Evolutionary conservation across 2,113 vertebrate genomes (phyloP).

Genomic region (Odontophorus gujanensis): DNA sequence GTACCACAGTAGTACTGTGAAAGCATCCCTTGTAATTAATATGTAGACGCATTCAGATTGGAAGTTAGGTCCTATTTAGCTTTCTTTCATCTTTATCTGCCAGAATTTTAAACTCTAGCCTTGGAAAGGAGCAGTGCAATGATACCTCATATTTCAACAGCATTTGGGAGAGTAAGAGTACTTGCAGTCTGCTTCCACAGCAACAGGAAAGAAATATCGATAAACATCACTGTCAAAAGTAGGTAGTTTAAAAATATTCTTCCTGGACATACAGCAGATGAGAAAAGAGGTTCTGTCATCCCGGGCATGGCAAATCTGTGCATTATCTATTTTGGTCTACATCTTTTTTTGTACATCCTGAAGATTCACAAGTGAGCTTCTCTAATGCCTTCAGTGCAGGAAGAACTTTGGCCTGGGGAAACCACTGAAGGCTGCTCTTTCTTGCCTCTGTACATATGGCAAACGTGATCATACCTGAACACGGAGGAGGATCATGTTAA

Average conservation of each 20-base stretch:
- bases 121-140: neutral
- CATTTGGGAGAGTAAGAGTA: neutral
- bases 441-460: neutral
- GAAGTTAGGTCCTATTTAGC: neutral
- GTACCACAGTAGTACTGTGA: neutral
- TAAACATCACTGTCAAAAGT: neutral
- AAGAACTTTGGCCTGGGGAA: neutral
- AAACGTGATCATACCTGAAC: neutral
- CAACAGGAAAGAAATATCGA: neutral
- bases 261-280: neutral
- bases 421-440: neutral
- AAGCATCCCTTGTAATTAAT: neutral
- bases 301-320: neutral
- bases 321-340: neutral
- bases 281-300: neutral
- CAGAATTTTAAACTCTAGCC: neutral
- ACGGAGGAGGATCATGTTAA: neutral
- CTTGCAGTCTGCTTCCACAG: neutral
- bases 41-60: neutral
- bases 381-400: neutral
- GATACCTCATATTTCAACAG: neutral
- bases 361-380: neutral
- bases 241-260: neutral
- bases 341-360: neutral
- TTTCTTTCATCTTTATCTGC: neutral